Evolutionary conservation across 1,140 invertebrate genomes (phyloP).

Genomic region (Chironomus striatipennis): DNA sequence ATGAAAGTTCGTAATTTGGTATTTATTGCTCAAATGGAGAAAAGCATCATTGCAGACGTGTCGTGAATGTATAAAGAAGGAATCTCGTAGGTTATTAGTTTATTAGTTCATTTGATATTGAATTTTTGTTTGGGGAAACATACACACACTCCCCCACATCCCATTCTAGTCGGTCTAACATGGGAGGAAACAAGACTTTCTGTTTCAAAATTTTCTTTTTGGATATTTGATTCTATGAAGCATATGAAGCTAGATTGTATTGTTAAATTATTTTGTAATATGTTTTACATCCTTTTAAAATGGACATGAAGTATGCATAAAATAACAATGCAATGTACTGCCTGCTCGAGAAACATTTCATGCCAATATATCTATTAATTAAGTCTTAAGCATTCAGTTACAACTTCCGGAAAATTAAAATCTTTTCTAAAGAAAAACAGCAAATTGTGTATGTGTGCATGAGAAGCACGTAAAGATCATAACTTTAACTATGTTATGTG

Average conservation of each 20-base stretch:
- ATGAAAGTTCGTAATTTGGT: conserved; percentile 19
- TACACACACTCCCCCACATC: too few relatives aligned
- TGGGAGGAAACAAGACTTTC: too few relatives aligned
- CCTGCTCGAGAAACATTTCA: neutral
- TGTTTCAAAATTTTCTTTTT: too few relatives aligned
- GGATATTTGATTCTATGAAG: too few relatives aligned
- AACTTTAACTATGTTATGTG: conserved; percentile 18
- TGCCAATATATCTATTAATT: neutral
- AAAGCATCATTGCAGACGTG: neutral
- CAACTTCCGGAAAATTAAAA: too few relatives aligned
- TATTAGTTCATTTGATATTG: neutral
- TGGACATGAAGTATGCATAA: neutral
- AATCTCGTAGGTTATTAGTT: neutral
- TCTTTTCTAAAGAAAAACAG: neutral
- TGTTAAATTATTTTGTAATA: neutral
- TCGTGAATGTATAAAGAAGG: neutral
- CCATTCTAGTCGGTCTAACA: too few relatives aligned
- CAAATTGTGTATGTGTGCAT: neutral
- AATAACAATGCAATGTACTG: neutral
- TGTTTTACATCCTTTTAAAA: neutral
- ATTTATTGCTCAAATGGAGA: conserved; percentile 11
- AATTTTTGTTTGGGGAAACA: neutral
- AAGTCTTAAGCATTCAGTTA: neutral
- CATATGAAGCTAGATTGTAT: neutral
- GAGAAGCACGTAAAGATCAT: conserved; percentile 13